Evolutionary conservation across 1,140 invertebrate species (phyloP).

Genomic region (Nymphalis io): DNA sequence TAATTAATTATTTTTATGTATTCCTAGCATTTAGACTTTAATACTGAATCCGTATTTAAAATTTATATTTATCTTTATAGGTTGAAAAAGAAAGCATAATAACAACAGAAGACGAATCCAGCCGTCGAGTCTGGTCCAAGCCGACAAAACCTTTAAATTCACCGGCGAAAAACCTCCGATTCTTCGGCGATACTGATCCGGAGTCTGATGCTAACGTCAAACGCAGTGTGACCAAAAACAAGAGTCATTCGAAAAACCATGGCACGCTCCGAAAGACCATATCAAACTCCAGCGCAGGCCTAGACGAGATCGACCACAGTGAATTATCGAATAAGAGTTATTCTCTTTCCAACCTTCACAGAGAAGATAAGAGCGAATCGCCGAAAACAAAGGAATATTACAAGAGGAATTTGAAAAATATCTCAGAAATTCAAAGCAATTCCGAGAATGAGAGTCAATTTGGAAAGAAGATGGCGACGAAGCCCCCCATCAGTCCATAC

Average conservation of each 20-base stretch:
- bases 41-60: no score
- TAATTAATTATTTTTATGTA: no score
- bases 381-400: conserved; percentile 65
- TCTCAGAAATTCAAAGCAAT: conserved; percentile 81
- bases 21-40: no score
- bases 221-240: conserved; percentile 57
- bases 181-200: conserved; percentile 90
- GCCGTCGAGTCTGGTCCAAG: conserved; percentile 68
- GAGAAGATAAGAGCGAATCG: conserved; percentile 60
- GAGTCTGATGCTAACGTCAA: conserved; percentile 83
- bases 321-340: conserved; percentile 69
- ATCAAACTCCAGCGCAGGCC: conserved; percentile 73
- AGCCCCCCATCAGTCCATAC: conserved; percentile 77
- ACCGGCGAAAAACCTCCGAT: conserved; percentile 86
- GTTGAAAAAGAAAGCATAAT: conserved; percentile 71
- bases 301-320: conserved; percentile 70
- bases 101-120: conserved; percentile 77
- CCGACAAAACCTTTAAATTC: conserved; percentile 66
- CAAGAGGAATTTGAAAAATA: conserved; percentile 81
- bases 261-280: conserved; percentile 63
- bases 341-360: conserved; percentile 71
- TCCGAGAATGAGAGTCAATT: conserved; percentile 71
- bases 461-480: conserved; percentile 54
- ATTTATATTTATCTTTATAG: no score
- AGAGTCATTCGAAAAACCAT: conserved; percentile 54